phyloP scores from a whole-genome alignment of 2,113 vertebrate species.

The Barnardius zonarius region DNA sequence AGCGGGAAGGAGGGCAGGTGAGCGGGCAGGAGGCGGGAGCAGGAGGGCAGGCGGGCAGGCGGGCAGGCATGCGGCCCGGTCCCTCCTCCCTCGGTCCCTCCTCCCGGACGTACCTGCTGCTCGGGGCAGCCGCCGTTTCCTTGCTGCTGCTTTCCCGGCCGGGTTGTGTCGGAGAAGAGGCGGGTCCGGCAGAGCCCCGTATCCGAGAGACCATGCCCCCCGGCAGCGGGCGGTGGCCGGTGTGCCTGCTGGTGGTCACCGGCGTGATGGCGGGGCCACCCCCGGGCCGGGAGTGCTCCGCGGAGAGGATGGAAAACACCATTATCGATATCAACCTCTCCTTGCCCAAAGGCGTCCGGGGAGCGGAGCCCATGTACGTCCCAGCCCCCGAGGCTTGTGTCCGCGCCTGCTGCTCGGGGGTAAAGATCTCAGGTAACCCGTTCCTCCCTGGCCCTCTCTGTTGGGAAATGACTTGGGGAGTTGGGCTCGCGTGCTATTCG shows the following conservation, averaged over 20 bases:
- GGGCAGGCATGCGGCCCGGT: not conserved
- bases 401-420: conserved; percentile 65
- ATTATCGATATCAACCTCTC: conserved; percentile 64
- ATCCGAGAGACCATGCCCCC: conserved; percentile 43
- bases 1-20: not conserved
- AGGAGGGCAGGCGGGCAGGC: too few relatives aligned
- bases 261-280: not conserved
- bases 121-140: not conserved
- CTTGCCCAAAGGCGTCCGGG: conserved; percentile 61
- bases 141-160: not conserved
- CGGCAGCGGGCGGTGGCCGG: not conserved
- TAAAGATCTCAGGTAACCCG: conserved; percentile 58
- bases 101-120: not conserved
- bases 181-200: too few relatives aligned
- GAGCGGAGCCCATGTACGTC: conserved; percentile 42
- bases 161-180: not conserved
- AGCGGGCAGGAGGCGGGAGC: too few relatives aligned
- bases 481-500: not conserved
- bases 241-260: not conserved
- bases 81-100: not conserved
- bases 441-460: not conserved
- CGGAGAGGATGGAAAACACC: conserved; percentile 34
- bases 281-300: conserved; percentile 34
- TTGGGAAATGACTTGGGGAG: not conserved
- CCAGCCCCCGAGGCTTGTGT: conserved; percentile 29